Evolutionary conservation across 2,888 invertebrate species (phyloP), one percentile per base, ranked within the genome.

Genomic region (Drosophila paracracens): DNA sequence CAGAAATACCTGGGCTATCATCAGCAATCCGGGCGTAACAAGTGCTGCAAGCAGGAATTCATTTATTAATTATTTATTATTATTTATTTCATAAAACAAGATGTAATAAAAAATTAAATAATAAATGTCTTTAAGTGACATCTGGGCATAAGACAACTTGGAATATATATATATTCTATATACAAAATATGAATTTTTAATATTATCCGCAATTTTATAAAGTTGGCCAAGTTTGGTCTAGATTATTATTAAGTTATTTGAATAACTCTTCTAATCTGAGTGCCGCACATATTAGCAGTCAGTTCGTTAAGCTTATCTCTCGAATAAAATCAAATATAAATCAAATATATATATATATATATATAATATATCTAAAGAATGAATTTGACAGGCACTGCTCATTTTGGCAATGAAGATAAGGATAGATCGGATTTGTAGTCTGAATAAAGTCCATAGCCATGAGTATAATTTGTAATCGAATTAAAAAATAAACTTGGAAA

Each of bases 1-100:
- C 81, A 95, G 94, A 90, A 95, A 95, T 1, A 96, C 96, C 91
- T 97, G 96, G 0, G 95, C 94, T 27, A 96, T 92, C 96, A 98
- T 96, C 91, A 97, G 93, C 0, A 96, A 58, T n/a, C 95, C 95
- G 0, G 96, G 96, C 31, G 94, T 93, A 31, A 95, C 90, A 27
- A 95, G 94, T 43, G 96, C 96, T 95, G 84, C 4, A 92, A 63
- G 40, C 25, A 51, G 16, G 25, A 36, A 18, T 16, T 16, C 0
- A 46, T 16, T 46, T 25, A 46, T 46, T 46, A 16, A 25, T 16
- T 46, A 8, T 46, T 8, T 46, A 16, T 46, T 33, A 25, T 16
- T 46, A 8, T 46, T 8, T 46, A 16, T 46, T 33, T 10, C 10
- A 33, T 1, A 33, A 33, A 31, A 31, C 31, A 31, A n/a, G 18